phyloP scores from a whole-genome alignment of 2,113 vertebrate species.

The Coturnix japonica region DNA sequence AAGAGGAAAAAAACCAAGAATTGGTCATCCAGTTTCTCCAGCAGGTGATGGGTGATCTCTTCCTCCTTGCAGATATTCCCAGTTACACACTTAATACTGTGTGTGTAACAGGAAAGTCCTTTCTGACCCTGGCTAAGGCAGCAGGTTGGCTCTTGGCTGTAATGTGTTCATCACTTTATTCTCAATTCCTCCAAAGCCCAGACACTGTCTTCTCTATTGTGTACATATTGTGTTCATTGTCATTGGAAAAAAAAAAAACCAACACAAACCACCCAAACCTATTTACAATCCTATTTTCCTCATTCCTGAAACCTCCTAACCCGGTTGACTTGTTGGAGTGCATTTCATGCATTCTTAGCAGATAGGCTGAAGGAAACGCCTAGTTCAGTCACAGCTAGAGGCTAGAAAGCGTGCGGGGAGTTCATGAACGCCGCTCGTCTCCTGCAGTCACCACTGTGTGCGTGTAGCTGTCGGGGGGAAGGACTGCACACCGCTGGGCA shows the following conservation, averaged over 20 bases:
- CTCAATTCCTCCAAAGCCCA: constrained; percentile 10
- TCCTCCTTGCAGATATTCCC: neutral
- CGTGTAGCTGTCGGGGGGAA: neutral
- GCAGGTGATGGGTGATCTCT: neutral
- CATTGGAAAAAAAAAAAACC: neutral
- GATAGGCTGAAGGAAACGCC: constrained; percentile 81
- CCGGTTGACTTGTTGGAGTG: constrained; percentile 81
- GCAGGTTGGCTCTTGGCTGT: neutral
- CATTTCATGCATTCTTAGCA: constrained; percentile 85
- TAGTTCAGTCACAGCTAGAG: constrained; percentile 61
- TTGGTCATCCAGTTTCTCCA: neutral
- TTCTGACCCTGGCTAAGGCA: neutral
- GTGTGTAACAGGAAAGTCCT: neutral
- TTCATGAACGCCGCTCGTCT: constrained; percentile 31
- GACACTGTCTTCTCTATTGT: constrained; percentile 27
- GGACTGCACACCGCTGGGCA: neutral
- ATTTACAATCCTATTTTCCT: constrained; percentile 71
- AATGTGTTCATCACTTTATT: neutral
- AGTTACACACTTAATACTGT: neutral
- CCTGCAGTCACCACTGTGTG: neutral
- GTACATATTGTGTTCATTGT: constrained; percentile 24
- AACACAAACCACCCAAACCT: neutral
- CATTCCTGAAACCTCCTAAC: constrained; percentile 82
- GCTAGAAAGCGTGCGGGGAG: constrained; percentile 66
- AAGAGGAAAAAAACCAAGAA: neutral